Evolutionary conservation across 1,140 invertebrate genomes (phyloP).

Genomic region (Aphelenchoides avenae): DNA sequence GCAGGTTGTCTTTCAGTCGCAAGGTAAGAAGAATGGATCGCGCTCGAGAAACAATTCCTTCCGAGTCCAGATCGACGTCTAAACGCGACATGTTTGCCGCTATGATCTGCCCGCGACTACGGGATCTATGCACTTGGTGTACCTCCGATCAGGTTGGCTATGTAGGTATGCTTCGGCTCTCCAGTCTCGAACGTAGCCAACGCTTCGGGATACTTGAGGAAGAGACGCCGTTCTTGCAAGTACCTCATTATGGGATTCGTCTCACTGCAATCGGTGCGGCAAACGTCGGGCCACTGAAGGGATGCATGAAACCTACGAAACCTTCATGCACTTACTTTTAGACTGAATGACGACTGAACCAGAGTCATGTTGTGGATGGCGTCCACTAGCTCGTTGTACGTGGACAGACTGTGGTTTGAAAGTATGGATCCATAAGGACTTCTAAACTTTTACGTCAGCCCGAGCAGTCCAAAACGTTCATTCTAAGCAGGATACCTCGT

Average conservation of each 20-base stretch:
- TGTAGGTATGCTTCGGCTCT: slow-evolving; percentile 1
- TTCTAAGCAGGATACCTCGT: too few species aligned
- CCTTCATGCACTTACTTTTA: slow-evolving; percentile 8
- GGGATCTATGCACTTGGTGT: slow-evolving; percentile 1
- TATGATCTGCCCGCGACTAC: background rate
- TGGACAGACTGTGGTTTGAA: slow-evolving; percentile 3
- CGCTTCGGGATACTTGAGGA: slow-evolving; percentile 20
- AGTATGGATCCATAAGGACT: slow-evolving; percentile 19
- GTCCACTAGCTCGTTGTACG: background rate
- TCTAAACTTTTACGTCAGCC: too few species aligned
- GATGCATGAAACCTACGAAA: slow-evolving; percentile 3
- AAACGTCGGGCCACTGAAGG: slow-evolving; percentile 22
- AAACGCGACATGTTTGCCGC: slow-evolving; percentile 1
- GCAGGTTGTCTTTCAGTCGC: slow-evolving; percentile 20
- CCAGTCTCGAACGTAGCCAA: slow-evolving; percentile 13
- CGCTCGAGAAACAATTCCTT: slow-evolving; percentile 15
- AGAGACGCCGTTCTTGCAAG: background rate
- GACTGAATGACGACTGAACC: slow-evolving; percentile 10
- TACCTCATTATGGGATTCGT: slow-evolving; percentile 8
- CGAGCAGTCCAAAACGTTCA: too few species aligned
- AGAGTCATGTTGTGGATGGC: slow-evolving; percentile 19
- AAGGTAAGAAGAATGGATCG: slow-evolving; percentile 4
- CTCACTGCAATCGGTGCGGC: slow-evolving; percentile 11
- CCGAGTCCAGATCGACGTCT: slow-evolving; percentile 12
- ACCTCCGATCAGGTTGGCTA: slow-evolving; percentile 23